Base-by-base conservation (phyloP, 2,113 vertebrate genomes). In the Merops nubicus region DNA sequence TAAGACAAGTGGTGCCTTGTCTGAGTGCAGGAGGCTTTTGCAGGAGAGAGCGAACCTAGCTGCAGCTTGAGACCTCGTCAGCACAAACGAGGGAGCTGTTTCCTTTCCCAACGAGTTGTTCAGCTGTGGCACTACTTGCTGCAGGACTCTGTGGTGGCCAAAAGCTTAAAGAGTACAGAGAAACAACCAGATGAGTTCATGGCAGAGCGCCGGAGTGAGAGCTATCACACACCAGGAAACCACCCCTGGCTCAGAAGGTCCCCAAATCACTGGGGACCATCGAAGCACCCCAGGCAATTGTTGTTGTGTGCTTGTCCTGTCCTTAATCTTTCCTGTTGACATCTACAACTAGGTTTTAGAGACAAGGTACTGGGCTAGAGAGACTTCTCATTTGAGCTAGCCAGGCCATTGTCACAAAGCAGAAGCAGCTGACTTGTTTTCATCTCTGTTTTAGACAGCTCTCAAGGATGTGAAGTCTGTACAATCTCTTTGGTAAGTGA, bases 101-200 rank as follows among this genome's bases (percentile, higher is more conserved):
- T 65, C 63, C 48, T 62, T 60, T 77, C 40, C 45, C 63, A 60
- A 0, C 23, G 1, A 3, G 15, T n/a, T 78, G 36, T 78, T 64
- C 43, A 68, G 4, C 65, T 42, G 28, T 51, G 74, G 43, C 53
- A 72, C 33, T 79, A 65, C 1, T 50, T 72, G 29, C 36, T 5
- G 1, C 13, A 8, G 42, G 74, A 85, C 33, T 22, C 65, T 56
- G 45, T 59, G 45, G 36, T 62, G 64, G 45, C 63, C 87, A 53
- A 86, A 79, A 79, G 43, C 78, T 85, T 26, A 51, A 90, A 79
- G 33, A n/a, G 67, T 68, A 67, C 43, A 92, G 85, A 83, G 89
- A 50, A 54, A 31, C 42, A 67, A 38, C 78, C 42, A 79, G 78
- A 42, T 38, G 34, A 54, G 56, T 50, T 89, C 42, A 50, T 40